Percentiles rank a stretch among this genome's conserved stretches.
These are phyloP conservation scores for Heteromyza rotundicornis DNA, from an alignment of 2,888 invertebrate species.

Conservation along the genomic window DNA sequence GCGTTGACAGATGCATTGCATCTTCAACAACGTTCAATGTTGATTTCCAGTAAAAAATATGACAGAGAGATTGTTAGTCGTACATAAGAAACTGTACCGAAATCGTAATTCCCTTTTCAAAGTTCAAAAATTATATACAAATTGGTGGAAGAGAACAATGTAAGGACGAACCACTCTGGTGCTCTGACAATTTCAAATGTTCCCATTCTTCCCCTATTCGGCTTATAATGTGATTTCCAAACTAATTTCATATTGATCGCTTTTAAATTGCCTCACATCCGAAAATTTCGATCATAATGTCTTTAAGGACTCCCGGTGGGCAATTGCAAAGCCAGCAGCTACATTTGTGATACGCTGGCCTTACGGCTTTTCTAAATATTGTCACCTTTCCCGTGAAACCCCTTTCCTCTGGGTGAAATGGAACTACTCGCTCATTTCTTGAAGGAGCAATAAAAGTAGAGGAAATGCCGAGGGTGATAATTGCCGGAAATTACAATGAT, in stretches of 20 bases:
- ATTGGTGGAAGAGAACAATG: no score
- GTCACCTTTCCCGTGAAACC: not conserved
- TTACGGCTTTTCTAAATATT: no score
- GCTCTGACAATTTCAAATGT: no score
- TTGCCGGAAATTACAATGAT: not conserved
- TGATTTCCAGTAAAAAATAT: no score
- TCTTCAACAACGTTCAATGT: no score
- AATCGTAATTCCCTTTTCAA: no score
- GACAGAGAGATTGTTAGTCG: no score
- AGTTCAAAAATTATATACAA: no score
- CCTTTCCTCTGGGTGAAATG: not conserved
- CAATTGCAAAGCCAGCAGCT: not conserved
- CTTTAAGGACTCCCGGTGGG: not conserved
- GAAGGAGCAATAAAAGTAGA: not conserved
- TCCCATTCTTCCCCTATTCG: no score
- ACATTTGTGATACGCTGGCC: not conserved
- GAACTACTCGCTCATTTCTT: not conserved
- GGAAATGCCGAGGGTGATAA: not conserved
- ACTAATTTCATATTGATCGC: slow-evolving; percentile 1
- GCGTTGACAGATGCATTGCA: not conserved
- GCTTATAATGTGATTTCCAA: no score
- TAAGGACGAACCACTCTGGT: no score
- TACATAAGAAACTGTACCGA: no score
- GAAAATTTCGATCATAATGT: not conserved
- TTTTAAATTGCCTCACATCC: not conserved